Percentiles rank a stretch among this genome's conserved stretches.
Conservation (phyloP, 2,888 invertebrate species). For the Harpalus rufipes region DNA sequence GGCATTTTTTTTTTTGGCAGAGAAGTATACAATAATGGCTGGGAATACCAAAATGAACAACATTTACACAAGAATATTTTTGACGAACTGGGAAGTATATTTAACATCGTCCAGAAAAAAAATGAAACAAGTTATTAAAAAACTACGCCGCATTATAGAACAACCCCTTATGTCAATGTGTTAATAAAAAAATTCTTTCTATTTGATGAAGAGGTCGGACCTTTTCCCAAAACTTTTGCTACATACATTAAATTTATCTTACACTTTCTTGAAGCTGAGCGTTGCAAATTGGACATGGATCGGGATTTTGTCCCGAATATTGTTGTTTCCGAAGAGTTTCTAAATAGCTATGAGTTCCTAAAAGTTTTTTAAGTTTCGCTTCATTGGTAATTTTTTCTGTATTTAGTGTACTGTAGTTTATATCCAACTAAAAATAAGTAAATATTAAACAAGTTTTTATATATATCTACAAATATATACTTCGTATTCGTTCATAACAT, state of each 20-base stretch:
- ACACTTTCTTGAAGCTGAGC: conserved; percentile 79
- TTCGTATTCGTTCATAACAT: conserved; percentile 76
- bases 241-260: conserved; percentile 69
- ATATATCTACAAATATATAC: conserved; percentile 70
- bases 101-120: too few species aligned
- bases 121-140: too few species aligned
- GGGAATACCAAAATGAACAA: too few species aligned
- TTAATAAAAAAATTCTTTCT: too few species aligned
- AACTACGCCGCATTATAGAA: too few species aligned
- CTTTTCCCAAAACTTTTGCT: too few species aligned
- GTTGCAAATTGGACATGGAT: conserved; percentile 86
- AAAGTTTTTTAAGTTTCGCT: conserved; percentile 77
- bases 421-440: conserved; percentile 72
- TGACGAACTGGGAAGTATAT: too few species aligned
- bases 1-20: too few species aligned
- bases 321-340: conserved; percentile 80
- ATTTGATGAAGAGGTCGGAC: too few species aligned
- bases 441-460: conserved; percentile 23
- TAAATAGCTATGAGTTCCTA: conserved; percentile 84
- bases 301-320: conserved; percentile 78
- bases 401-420: conserved; percentile 71
- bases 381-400: conserved; percentile 74
- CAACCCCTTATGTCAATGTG: too few species aligned
- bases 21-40: too few species aligned
- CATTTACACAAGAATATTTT: too few species aligned